Evolutionary conservation across 2,888 invertebrate species (phyloP).

Genomic region (Drosophila anomalipes): DNA sequence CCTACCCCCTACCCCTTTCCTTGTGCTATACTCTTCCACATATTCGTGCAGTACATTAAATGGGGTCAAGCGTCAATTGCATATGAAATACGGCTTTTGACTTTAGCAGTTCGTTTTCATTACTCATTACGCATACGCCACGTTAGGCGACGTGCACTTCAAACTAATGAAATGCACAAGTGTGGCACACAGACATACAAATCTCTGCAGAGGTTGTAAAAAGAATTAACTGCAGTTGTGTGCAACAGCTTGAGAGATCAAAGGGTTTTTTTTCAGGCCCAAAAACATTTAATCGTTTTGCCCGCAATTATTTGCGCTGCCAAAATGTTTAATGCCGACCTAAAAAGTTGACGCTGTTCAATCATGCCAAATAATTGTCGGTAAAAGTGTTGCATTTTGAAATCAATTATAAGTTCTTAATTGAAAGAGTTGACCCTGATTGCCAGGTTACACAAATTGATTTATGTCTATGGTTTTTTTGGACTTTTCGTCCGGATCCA

Average conservation of each 20-base stretch:
- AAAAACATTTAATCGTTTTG: background rate
- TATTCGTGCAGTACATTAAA: constrained; percentile 24
- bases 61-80: constrained; percentile 55
- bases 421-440: constrained; percentile 47
- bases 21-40: background rate
- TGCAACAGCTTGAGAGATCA: constrained; percentile 11
- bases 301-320: background rate
- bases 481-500: background rate
- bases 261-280: background rate
- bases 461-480: constrained; percentile 51
- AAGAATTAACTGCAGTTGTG: constrained; percentile 49
- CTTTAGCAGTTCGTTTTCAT: constrained; percentile 32
- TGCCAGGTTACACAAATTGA: constrained; percentile 55
- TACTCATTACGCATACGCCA: constrained; percentile 60
- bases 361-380: background rate
- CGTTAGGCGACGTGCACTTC: constrained; percentile 46
- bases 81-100: constrained; percentile 47
- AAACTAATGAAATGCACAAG: constrained; percentile 64
- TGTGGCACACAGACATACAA: constrained; percentile 33
- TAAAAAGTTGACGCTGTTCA: background rate
- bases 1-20: no score
- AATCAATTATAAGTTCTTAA: constrained; percentile 64
- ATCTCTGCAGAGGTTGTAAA: constrained; percentile 7
- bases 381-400: constrained; percentile 1
- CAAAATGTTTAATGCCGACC: background rate